A percentile compares a stretch with the other conserved stretches of the same genome.
These are phyloP conservation scores for Caenorhabditis plicata DNA, from an alignment of 2,888 invertebrate species.

Conservation along the genomic window DNA sequence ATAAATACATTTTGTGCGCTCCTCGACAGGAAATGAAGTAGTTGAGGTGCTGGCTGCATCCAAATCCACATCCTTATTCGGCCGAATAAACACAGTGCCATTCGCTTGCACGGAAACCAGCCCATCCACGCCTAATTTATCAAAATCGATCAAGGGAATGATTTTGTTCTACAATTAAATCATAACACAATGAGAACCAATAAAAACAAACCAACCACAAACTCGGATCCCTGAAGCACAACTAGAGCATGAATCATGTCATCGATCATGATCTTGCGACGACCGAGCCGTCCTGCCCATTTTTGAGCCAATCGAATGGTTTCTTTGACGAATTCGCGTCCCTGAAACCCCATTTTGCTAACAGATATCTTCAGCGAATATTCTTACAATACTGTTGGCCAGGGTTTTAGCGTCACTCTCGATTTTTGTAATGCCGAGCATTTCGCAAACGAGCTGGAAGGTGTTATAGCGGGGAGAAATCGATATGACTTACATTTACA, in stretches of 20 bases:
- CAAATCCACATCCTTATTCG: too few species aligned
- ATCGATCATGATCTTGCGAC: background rate
- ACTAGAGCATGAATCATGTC: background rate
- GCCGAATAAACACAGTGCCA: too few species aligned
- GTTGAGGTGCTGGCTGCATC: too few species aligned
- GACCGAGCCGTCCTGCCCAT: conserved; percentile 2
- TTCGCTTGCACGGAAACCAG: background rate
- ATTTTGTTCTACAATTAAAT: background rate
- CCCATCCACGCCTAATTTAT: background rate
- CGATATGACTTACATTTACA: too few species aligned
- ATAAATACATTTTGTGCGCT: too few species aligned
- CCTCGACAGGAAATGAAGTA: too few species aligned
- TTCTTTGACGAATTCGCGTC: conserved; percentile 8
- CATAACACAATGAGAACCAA: background rate
- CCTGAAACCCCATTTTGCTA: background rate
- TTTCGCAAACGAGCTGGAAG: conserved; percentile 10
- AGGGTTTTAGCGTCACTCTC: conserved; percentile 2
- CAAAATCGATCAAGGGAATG: background rate
- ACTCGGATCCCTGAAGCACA: background rate
- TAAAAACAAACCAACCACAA: background rate
- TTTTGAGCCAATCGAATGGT: conserved; percentile 1
- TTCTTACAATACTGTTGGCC: conserved; percentile 10
- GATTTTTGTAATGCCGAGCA: conserved; percentile 13
- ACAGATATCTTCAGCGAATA: background rate
- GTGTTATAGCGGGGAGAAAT: too few species aligned